Evolutionary conservation across 2,797 vertebrate genomes (phyloP).

Genomic region (Garrulus glandarius): DNA sequence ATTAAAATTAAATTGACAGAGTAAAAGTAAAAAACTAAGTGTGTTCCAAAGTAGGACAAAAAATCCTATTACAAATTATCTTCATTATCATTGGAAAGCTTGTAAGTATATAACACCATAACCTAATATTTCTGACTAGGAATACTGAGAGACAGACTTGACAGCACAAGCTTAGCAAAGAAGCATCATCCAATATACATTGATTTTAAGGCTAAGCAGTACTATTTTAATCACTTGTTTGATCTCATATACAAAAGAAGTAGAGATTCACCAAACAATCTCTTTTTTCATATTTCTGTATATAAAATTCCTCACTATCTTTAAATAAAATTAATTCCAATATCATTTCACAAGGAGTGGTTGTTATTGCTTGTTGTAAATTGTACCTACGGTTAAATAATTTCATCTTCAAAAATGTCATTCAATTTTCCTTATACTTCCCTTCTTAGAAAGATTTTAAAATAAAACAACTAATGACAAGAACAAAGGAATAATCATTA

Average conservation of each 20-base stretch:
- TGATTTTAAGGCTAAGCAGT: neutral
- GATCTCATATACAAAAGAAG: neutral
- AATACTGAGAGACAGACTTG: neutral
- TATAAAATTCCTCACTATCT: neutral
- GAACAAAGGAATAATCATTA: neutral
- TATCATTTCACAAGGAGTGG: neutral
- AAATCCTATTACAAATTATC: neutral
- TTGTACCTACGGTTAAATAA: neutral
- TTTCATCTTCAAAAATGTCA: neutral
- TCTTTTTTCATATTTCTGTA: neutral
- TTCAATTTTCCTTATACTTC: neutral
- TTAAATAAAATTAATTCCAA: neutral
- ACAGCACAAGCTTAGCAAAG: neutral
- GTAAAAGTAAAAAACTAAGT: neutral
- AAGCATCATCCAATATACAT: neutral
- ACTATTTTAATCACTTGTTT: neutral
- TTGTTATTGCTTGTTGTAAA: neutral
- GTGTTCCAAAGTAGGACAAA: neutral
- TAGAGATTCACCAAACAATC: neutral
- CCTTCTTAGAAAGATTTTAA: neutral
- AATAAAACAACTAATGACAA: neutral
- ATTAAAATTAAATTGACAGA: neutral
- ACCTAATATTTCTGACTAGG: neutral
- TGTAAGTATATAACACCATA: neutral
- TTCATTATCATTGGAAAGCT: slow-evolving; percentile 9